Evolutionary conservation across 2,797 vertebrate genomes (phyloP), one percentile per base, ranked within the genome.

Genomic region (Bovichtus variegatus): DNA sequence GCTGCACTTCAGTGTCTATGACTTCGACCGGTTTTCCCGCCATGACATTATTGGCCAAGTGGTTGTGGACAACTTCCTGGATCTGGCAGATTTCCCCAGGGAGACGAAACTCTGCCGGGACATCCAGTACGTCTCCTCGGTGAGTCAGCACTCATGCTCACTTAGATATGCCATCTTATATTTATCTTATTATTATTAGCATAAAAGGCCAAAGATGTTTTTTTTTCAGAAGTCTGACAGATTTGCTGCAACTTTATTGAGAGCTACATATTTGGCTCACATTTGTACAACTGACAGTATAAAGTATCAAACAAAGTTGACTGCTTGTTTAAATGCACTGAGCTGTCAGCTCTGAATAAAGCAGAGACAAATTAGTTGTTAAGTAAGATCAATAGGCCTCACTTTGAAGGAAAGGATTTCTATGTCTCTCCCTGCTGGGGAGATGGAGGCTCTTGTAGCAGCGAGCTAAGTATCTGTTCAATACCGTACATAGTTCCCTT

Each of bases 1-100:
- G 92, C 97, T 99, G 74, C 98, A 99, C 94, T 99, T 99, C 95
- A 99, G 97, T 57, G 96, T 99, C 74, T 99, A 99, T 66, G 98
- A 99, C 94, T 99, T 99, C 83, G 98, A 99, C 92, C 96, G 98
- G 60, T 99, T 99, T 93, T 99, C 98, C 72, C 97, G 98, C 27
- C 98, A 99, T 41, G 98, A 99, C 83, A 95, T 99, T 85, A 99
- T 99, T 43, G 98, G 98, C 80, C 98, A 99, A 91, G 97, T 99
- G 91, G 96, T 98, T 83, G 97, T 99, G 86, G 98, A 99, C 94
- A 98, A 98, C 95, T 99, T 99, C 95, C 94, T 99, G 93, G 98
- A 99, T 89, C 96, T 99, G 95, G 96, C 96, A 46, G 98, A 99
- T 94, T 99, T 99, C 93, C 98, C 98, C 66, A 96, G 97, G 87